Base-by-base conservation (phyloP, 1,140 invertebrate species). In the Drusus annulatus region DNA sequence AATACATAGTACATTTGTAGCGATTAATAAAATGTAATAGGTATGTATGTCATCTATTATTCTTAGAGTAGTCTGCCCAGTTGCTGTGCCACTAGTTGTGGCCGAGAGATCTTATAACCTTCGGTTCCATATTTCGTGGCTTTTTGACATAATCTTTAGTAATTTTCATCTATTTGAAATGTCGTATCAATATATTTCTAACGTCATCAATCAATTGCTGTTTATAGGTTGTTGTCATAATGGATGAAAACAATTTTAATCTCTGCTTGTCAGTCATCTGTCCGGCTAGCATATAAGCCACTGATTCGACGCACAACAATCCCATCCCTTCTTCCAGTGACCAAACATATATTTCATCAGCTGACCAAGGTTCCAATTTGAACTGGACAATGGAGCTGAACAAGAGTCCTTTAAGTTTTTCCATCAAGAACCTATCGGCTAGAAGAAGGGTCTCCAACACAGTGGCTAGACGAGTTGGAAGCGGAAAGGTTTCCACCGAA, bases 401-500 rank as follows among this genome's bases (percentile, higher is more conserved):
- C 2, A 94, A 84, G 50, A 87, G 83, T 7, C 91, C 87, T 52
- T 91, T 91, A 5, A 94, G 82, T 28, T 91, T 91, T 3, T 90
- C 85, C 85, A 94, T 91, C 19, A 94, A 87, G 84, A 91, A 94
- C 80, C 92, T 90, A 84, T 94, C 93, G 2, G 93, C 90, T 10
- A 94, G 84, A 3, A 92, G 83, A n/a, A 93, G 89, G 1, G 93
- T 90, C 84, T 94, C 93, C n/a, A 94, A 86, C 21, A 92, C 85
- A 0, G 91, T 91, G 65, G 91, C 88, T 31, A 94, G 84, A 50
- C 91, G 84, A 60, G 89, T 81, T 54, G 87, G 85, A 85, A 90
- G 76, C 86, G 88, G 80, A 87, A 91, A 84, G 25, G 86, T 81
- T 84, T 87, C 84, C 6, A 88, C 79, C 36, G 88, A 86, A 77